Conservation (phyloP, 2,797 vertebrate genomes). For the Heliangelus exortis region DNA sequence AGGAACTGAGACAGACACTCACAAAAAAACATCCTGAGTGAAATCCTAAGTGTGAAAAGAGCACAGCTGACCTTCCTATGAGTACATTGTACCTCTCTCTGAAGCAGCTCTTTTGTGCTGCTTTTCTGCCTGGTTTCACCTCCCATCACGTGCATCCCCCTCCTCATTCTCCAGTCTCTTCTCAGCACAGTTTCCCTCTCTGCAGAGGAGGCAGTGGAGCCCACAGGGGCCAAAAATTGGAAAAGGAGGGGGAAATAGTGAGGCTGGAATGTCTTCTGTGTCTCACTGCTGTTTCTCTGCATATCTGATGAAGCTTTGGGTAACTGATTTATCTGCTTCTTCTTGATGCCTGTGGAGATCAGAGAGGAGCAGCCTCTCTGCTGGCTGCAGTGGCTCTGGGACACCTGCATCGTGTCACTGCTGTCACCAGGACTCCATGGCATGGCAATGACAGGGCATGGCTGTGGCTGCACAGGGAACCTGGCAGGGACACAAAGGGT, state of each 20-base stretch:
- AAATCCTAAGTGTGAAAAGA: not conserved
- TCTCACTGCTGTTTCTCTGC: not conserved
- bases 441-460: not conserved
- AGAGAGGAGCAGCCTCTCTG: not conserved
- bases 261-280: no score
- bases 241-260: not conserved
- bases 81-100: not conserved
- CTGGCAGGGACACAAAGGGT: no score
- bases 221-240: fast-evolving
- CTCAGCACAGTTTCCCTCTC: not conserved
- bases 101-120: not conserved
- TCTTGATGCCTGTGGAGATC: no score
- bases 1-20: not conserved
- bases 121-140: not conserved
- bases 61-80: not conserved
- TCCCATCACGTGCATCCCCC: no score
- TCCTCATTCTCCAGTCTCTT: not conserved
- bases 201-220: fast-evolving
- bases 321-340: not conserved
- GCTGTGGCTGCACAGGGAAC: not conserved
- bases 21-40: not conserved
- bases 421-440: fast-evolving
- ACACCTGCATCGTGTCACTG: fast-evolving
- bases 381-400: fast-evolving
- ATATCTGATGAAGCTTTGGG: not conserved